Percentiles rank a stretch among this genome's conserved stretches.
phyloP scores from a whole-genome alignment of 2,888 invertebrate species.

The Lasioglossum morio region DNA sequence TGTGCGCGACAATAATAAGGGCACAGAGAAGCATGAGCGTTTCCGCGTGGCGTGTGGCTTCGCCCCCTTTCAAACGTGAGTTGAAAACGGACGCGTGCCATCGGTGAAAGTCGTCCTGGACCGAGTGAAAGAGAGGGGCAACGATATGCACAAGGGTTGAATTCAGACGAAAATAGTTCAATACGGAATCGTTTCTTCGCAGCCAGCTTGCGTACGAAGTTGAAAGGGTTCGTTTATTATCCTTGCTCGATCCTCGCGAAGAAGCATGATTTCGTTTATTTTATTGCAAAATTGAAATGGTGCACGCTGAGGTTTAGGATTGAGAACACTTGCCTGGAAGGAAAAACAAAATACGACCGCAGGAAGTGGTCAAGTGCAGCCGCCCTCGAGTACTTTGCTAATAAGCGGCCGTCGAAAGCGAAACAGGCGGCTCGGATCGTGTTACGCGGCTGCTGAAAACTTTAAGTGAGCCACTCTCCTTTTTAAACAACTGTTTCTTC shows the following conservation, averaged over 20 bases:
- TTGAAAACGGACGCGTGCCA: slow-evolving; percentile 78
- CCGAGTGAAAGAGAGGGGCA: slow-evolving; percentile 59
- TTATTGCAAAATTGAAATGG: background rate
- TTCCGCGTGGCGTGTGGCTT: slow-evolving; percentile 67
- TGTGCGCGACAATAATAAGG: slow-evolving; percentile 70
- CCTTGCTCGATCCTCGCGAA: slow-evolving; percentile 20
- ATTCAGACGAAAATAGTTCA: slow-evolving; percentile 67
- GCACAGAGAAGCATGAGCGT: slow-evolving; percentile 62
- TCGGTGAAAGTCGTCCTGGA: slow-evolving; percentile 73
- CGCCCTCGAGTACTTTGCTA: slow-evolving; percentile 75
- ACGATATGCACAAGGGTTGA: slow-evolving; percentile 68
- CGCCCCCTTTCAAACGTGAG: slow-evolving; percentile 62
- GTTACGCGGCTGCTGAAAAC: slow-evolving; percentile 68
- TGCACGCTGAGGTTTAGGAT: background rate
- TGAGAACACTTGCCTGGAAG: slow-evolving; percentile 46
- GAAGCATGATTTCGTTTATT: background rate
- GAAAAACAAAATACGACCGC: slow-evolving; percentile 60
- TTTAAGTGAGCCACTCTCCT: slow-evolving; percentile 58
- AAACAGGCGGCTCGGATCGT: slow-evolving; percentile 72
- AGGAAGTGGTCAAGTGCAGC: slow-evolving; percentile 79
- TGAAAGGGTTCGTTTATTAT: slow-evolving; percentile 64
- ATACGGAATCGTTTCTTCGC: slow-evolving; percentile 63
- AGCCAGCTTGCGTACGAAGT: slow-evolving; percentile 53
- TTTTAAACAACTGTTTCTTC: slow-evolving; percentile 63
- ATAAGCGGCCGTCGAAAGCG: slow-evolving; percentile 73